Percentiles rank a stretch among this genome's conserved stretches.
Conservation (phyloP, 2,888 invertebrate species). For the Parapristionchus giblindavisi region DNA sequence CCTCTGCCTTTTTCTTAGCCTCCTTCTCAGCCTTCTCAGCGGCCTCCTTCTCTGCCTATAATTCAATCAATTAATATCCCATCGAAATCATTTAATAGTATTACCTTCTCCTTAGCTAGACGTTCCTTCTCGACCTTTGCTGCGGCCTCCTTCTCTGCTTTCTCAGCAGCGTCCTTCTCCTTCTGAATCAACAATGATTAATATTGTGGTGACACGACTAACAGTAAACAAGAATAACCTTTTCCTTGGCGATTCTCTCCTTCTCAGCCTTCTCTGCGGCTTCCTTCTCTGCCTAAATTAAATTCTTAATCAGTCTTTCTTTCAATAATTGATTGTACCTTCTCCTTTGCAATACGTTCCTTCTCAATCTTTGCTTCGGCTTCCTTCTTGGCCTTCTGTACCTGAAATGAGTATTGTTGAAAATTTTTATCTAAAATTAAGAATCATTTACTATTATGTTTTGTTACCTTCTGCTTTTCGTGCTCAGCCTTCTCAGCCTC, state of each 20-base stretch:
- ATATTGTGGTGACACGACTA: not conserved
- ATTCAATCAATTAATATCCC: not conserved
- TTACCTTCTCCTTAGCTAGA: constrained; percentile 42
- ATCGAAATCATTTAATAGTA: not conserved
- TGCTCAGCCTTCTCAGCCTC: constrained; percentile 10
- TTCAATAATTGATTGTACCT: not conserved
- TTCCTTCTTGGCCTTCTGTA: constrained; percentile 17
- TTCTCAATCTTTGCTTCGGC: constrained; percentile 32
- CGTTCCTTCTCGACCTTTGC: constrained; percentile 44
- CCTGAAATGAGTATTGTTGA: not conserved
- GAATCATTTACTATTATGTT: too few relatives aligned
- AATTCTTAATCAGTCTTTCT: not conserved
- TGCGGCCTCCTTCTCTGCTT: constrained; percentile 37
- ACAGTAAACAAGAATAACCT: not conserved
- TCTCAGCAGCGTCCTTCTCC: too few relatives aligned
- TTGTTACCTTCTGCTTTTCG: too few relatives aligned
- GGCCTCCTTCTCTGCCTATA: constrained; percentile 26
- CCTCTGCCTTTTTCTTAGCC: constrained; percentile 43
- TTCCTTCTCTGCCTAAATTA: constrained; percentile 33
- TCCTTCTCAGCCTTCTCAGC: constrained; percentile 45
- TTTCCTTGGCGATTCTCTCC: constrained; percentile 41
- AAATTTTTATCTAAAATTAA: not conserved
- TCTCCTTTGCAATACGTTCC: constrained; percentile 15
- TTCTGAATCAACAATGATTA: not conserved
- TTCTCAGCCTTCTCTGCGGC: constrained; percentile 43